A percentile compares a stretch with the other conserved stretches of the same genome.
These are phyloP conservation scores for Arge pagana DNA, from an alignment of 2,888 invertebrate species.

Conservation along the genomic window DNA sequence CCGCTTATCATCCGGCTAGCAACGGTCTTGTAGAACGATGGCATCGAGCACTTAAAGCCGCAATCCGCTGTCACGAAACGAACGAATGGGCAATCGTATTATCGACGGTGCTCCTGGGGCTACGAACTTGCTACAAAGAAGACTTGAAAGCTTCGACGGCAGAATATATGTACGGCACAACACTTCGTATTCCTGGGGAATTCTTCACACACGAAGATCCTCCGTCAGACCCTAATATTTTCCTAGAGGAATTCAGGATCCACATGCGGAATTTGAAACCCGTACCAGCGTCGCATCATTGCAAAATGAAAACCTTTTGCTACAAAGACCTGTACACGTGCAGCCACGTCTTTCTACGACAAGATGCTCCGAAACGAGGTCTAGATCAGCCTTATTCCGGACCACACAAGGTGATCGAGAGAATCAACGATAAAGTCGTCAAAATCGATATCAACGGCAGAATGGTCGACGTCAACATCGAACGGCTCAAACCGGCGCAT, in stretches of 20 bases:
- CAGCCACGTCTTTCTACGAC: constrained; percentile 25
- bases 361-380: constrained; percentile 12
- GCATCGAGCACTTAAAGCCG: constrained; percentile 36
- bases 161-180: constrained; percentile 32
- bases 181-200: constrained; percentile 31
- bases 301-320: constrained; percentile 20
- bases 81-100: constrained; percentile 30
- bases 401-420: constrained; percentile 19
- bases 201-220: constrained; percentile 15
- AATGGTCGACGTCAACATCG: constrained; percentile 1
- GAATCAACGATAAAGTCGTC: constrained; percentile 17
- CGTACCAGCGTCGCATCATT: constrained; percentile 14
- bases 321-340: constrained; percentile 22
- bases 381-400: constrained; percentile 25
- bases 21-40: constrained; percentile 39
- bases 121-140: constrained; percentile 27
- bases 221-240: constrained; percentile 5
- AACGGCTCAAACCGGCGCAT: constrained; percentile 16
- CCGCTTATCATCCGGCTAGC: constrained; percentile 34
- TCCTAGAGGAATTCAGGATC: constrained; percentile 8
- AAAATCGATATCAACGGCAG: constrained; percentile 4
- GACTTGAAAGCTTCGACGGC: constrained; percentile 29
- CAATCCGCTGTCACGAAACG: constrained; percentile 30
- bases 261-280: constrained; percentile 21
- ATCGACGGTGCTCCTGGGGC: constrained; percentile 33